Evolutionary conservation across 2,888 invertebrate species (phyloP), one percentile per base, ranked within the genome.

Genomic region (Hydrotaea cyrtoneurina): DNA sequence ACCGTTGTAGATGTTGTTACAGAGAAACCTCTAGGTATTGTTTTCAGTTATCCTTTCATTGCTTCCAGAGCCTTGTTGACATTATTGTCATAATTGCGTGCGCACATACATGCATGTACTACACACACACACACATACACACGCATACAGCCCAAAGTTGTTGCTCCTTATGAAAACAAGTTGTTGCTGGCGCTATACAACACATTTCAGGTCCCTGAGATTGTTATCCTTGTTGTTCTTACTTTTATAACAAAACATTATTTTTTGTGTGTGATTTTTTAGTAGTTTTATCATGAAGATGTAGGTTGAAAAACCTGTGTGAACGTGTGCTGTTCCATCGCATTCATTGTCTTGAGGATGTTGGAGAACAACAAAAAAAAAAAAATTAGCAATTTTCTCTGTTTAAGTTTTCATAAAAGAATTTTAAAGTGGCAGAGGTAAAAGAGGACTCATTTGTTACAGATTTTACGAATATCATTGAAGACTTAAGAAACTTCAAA

Each of bases 21-120:
- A 1, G n/a, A 2, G n/a, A 13, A 50, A 1, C 15, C 50, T 50
- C n/a, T n/a, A 15, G 50, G 50, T 50, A 50, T 50, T 50, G 66
- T 66, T 43, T 36, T 66, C 66, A 21, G 10, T 66, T 50, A 62
- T 78, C 26, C 50, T 26, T 62, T 62, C 43, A 62, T 78, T 21
- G 78, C 78, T 59, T 21, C 17, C 26, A 59, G 59, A 71, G 21
- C 19, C 39, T 66, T 78, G 78, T 78, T 78, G 78, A 72, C 64
- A 64, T 21, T 78, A 50, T 78, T 78, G 39, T 78, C 72, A 64
- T 78, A 78, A 73, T 64, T 78, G 78, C 23, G 31, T 43, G 46
- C 43, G 57, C 15, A 78, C 26, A 78, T 11, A 57, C 23, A 23
- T 4, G 11, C 19, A 11, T 10, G 11, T 10, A 55, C 21, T 21